Evolutionary conservation across 2,888 invertebrate genomes (phyloP).

Genomic region (Linnaemya vulpina): DNA sequence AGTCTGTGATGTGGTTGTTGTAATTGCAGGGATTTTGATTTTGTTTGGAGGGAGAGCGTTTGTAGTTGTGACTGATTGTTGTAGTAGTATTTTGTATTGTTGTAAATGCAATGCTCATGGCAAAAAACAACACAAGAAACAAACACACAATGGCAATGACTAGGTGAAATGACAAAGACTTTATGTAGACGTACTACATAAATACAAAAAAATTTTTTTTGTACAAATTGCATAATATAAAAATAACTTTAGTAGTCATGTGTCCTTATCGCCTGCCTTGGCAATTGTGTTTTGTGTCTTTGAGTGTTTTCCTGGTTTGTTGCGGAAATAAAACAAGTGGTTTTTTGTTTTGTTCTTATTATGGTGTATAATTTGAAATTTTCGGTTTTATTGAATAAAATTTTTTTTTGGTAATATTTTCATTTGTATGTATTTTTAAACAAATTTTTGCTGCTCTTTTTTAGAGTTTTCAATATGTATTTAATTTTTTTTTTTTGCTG

Average conservation of each 20-base stretch:
- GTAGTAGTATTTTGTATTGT: constrained; percentile 56
- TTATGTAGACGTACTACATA: background rate
- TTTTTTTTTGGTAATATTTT: constrained; percentile 62
- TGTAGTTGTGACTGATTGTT: constrained; percentile 47
- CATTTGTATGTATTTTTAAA: constrained; percentile 62
- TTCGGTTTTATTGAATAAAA: constrained; percentile 75
- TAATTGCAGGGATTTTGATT: constrained; percentile 14
- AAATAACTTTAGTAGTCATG: too few relatives aligned
- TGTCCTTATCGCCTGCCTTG: constrained; percentile 13
- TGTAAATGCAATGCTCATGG: constrained; percentile 24
- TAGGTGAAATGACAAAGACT: background rate
- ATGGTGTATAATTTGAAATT: constrained; percentile 74
- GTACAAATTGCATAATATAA: background rate
- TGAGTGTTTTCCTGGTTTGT: constrained; percentile 36
- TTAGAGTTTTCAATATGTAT: constrained; percentile 67
- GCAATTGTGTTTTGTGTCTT: constrained; percentile 28
- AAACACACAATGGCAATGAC: constrained; percentile 21
- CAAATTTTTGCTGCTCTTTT: constrained; percentile 54
- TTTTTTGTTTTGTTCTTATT: constrained; percentile 71
- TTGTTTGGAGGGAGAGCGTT: constrained; percentile 6
- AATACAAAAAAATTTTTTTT: too few relatives aligned
- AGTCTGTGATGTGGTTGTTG: constrained; percentile 48
- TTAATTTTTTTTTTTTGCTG: constrained; percentile 62
- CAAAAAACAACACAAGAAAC: constrained; percentile 24
- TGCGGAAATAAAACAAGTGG: constrained; percentile 74